Base-by-base conservation (phyloP, 2,888 invertebrate species). In the Agrotis clavis region DNA sequence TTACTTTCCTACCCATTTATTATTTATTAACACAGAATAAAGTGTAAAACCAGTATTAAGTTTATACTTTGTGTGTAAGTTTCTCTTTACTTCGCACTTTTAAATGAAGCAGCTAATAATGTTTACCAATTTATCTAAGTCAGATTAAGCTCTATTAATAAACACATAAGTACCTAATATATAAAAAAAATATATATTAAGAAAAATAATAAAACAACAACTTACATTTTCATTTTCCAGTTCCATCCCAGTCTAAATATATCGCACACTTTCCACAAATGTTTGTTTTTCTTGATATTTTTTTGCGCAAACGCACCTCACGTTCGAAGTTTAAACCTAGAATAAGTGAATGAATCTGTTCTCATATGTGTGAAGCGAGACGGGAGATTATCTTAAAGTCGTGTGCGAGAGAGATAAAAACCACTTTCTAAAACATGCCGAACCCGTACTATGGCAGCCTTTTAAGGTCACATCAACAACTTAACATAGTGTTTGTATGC, bases 391-490 rank as follows among this genome's bases (percentile, higher is more conserved):
- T 21, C n/a, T 60, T 51, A 48, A 9, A 47, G 16, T 9, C 19
- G 60, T n/a, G 90, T 74, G 85, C 18, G 90, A 93, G 68, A 51
- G 90, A 89, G 94, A 91, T 67, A 72, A 81, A 30, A 19, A 70
- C 61, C 71, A 95, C 96, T 96, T 96, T 96, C 96, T 96, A 95
- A 95, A 93, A 90, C 88, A 88, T 88, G 87, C 84, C 85, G 84
- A 90, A 87, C 89, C 81, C 78, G 87, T 89, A 84, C 86, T 77
- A 84, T 84, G 81, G 85, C 74, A 73, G 86, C 88, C 90, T 92
- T 94, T 93, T 95, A 95, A 94, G 96, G 96, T 95, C 95, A 95
- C 93, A 95, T 95, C 94, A 90, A 80, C 41, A 41, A 41, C 9
- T 41, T 11, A 41, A 41, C 84, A 87, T 87, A 85, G 66, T 79